These are phyloP conservation scores for Penelope pileata DNA, from an alignment of 2,113 vertebrate species.

Conservation along the genomic window DNA sequence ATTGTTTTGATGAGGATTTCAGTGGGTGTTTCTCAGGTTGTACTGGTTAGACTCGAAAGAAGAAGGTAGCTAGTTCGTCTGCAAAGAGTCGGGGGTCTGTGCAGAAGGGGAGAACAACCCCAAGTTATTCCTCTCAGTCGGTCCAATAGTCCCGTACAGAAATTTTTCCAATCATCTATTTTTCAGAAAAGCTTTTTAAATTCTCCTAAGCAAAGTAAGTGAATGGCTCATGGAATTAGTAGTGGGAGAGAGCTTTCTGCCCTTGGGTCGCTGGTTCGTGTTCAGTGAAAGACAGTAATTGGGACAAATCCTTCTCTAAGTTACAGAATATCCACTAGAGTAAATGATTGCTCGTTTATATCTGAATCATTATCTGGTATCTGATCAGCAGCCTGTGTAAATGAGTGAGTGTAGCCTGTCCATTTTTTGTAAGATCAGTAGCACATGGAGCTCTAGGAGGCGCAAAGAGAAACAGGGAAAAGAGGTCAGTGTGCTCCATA, in stretches of 20 bases:
- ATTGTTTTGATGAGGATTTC: not conserved
- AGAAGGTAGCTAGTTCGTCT: not conserved
- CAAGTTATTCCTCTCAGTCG: not conserved
- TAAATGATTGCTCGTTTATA: not conserved
- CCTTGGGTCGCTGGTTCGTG: not conserved
- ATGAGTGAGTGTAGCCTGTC: not conserved
- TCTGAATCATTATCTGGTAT: too few species aligned
- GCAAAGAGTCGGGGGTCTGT: not conserved
- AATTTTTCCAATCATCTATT: not conserved
- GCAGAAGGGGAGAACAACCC: not conserved
- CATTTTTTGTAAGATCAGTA: not conserved
- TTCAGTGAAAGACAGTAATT: not conserved
- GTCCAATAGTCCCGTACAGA: rapidly evolving
- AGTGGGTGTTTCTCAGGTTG: not conserved
- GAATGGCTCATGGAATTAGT: not conserved
- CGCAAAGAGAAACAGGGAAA: not conserved
- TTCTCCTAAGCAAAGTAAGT: not conserved
- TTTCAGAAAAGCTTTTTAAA: not conserved
- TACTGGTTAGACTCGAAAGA: not conserved
- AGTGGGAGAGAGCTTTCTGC: not conserved
- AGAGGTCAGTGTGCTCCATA: not conserved
- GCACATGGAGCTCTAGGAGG: not conserved
- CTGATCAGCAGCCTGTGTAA: not conserved
- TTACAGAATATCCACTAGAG: not conserved
- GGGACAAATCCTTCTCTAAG: not conserved